Percentiles rank a stretch among this genome's conserved stretches.
Evolutionary conservation across 2,113 vertebrate genomes (phyloP).

Genomic region (Xiphophorus hellerii): DNA sequence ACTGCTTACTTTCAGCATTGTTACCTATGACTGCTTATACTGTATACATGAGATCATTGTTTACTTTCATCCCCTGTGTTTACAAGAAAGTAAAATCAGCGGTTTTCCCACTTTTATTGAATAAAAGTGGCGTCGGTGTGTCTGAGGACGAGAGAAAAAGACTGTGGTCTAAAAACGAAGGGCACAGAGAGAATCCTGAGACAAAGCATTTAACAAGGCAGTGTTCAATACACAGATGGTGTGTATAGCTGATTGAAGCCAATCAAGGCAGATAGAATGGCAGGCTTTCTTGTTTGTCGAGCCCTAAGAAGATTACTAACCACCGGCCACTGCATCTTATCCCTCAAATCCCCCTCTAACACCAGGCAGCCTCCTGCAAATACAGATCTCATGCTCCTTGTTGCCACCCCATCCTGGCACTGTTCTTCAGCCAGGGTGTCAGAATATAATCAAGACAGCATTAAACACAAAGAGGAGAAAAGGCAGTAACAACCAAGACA

Average conservation of each 20-base stretch:
- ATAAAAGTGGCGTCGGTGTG: background rate
- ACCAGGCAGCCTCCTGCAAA: slow-evolving; percentile 54
- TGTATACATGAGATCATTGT: slow-evolving; percentile 26
- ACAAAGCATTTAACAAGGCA: slow-evolving; percentile 42
- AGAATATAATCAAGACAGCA: slow-evolving; percentile 56
- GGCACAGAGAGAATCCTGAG: background rate
- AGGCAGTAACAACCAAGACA: slow-evolving; percentile 33
- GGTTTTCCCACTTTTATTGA: background rate
- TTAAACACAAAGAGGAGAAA: slow-evolving; percentile 21
- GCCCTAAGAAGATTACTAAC: slow-evolving; percentile 68
- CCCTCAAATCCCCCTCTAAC: slow-evolving; percentile 56
- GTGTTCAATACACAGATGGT: slow-evolving; percentile 46
- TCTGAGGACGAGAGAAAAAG: slow-evolving; percentile 15
- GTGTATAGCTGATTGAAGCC: slow-evolving; percentile 48
- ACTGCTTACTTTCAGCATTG: slow-evolving; percentile 18
- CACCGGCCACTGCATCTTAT: slow-evolving; percentile 59
- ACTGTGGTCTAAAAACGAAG: slow-evolving; percentile 3
- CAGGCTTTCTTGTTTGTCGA: slow-evolving; percentile 59
- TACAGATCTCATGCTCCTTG: slow-evolving; percentile 51
- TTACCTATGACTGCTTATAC: slow-evolving; percentile 33
- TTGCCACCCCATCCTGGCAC: slow-evolving; percentile 40
- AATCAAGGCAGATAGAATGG: slow-evolving; percentile 46
- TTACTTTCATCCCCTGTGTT: slow-evolving; percentile 9
- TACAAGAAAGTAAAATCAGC: slow-evolving; percentile 16
- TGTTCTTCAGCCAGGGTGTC: slow-evolving; percentile 29